Evolutionary conservation across 1,140 invertebrate genomes (phyloP), one percentile per base, ranked within the genome.

Genomic region (Aphaenogaster floridana): DNA sequence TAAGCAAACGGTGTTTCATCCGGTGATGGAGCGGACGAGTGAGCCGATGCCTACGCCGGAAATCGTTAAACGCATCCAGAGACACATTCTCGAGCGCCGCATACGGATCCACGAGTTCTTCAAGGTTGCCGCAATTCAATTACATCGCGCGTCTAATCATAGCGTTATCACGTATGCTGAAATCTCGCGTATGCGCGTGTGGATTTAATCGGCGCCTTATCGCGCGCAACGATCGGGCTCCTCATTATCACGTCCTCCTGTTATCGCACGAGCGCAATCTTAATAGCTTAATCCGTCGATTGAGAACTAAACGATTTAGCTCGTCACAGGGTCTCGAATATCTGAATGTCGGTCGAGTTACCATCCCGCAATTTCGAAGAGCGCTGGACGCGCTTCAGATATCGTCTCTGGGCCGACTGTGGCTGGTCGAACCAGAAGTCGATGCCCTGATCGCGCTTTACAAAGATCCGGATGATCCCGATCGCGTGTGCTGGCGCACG

Each of bases 401-500:
- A 80, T 96, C 96, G 48, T 95, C 94, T 2, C 92, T 96, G 11
- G 94, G 96, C 21, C 92, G 94, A 57, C 91, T 96, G 66, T 96
- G 95, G 86, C 88, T 97, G 6, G 94, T 96, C 0, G 93, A 96
- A 76, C 91, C 95, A 1, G 97, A 97, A 93, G 94, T 97, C 34
- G 91, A 96, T 79, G 95, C 95, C 28, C 88, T 97, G 2, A 94
- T 96, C 72, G 93, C 95, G 3, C 96, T 97, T 91, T 97, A 97
- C 92, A 90, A 95, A 59, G 97, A 97, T 94, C 97, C 97, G 15
- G 96, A 96, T 66, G 97, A 97, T 92, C 93, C 94, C 0, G 95
- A 96, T 36, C 95, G 96, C 54, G 95, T 97, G 21, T 97, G 96
- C 85, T 97, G 97, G 97, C 96, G 96, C 54, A 96, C 96, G n/a